These are phyloP conservation scores for Zhengitettix transpicula DNA, from an alignment of 2,888 invertebrate genomes.

Conservation along the genomic window DNA sequence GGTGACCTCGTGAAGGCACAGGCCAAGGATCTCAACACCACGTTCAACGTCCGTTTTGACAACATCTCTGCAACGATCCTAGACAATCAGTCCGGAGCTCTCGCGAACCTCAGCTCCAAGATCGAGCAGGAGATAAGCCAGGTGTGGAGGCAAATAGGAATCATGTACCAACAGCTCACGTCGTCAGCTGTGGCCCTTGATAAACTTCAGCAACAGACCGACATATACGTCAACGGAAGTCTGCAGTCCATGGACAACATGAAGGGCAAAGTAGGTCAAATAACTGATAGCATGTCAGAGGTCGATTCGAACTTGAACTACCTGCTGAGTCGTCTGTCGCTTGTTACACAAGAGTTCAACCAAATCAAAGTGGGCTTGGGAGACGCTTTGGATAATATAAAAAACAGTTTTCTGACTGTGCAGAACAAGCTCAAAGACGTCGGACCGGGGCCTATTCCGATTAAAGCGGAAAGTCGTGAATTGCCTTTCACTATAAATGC, in stretches of 20 bases:
- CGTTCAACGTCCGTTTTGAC: slow-evolving; percentile 51
- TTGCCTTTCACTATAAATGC: too few relatives aligned
- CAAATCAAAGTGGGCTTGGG: slow-evolving; percentile 61
- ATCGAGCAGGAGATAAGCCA: slow-evolving; percentile 68
- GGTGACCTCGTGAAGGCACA: slow-evolving; percentile 49
- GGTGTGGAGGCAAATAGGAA: slow-evolving; percentile 81
- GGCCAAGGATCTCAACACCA: slow-evolving; percentile 44
- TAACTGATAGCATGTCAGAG: slow-evolving; percentile 58
- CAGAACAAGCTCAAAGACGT: slow-evolving; percentile 30
- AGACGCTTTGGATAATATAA: slow-evolving; percentile 51
- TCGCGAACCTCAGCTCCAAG: slow-evolving; percentile 56
- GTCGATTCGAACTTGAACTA: slow-evolving; percentile 71
- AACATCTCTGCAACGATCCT: slow-evolving; percentile 50
- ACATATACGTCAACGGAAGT: slow-evolving; percentile 63
- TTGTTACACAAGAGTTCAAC: slow-evolving; percentile 73
- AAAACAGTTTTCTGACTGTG: slow-evolving; percentile 44
- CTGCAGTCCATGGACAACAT: slow-evolving; percentile 58
- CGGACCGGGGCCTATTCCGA: slow-evolving; percentile 28
- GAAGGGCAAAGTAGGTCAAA: slow-evolving; percentile 60
- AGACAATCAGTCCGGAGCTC: slow-evolving; percentile 50
- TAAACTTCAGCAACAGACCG: slow-evolving; percentile 59
- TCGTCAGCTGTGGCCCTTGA: slow-evolving; percentile 58
- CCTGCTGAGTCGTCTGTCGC: slow-evolving; percentile 56
- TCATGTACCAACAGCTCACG: slow-evolving; percentile 70
- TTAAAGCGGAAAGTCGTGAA: slow-evolving; percentile 10